A percentile compares a stretch with the other conserved stretches of the same genome.
phyloP scores from a whole-genome alignment of 2,797 vertebrate species.

The Lacerta bilineata region DNA sequence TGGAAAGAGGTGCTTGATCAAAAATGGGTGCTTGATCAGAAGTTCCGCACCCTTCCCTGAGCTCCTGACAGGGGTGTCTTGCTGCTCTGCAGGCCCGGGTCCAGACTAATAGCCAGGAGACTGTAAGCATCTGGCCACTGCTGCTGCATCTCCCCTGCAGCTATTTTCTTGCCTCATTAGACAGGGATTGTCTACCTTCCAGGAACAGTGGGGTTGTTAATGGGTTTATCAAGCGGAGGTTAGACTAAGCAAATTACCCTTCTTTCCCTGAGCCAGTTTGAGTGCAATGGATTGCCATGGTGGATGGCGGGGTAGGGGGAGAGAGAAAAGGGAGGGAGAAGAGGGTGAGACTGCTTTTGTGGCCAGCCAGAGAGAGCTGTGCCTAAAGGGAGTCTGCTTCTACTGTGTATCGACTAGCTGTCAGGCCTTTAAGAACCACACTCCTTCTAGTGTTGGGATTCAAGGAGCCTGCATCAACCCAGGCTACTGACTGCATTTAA shows the following conservation, averaged over 20 bases:
- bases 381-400: constrained; percentile 61
- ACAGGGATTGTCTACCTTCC: constrained; percentile 44
- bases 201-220: constrained; percentile 60
- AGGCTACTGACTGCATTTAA: background rate
- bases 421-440: constrained; percentile 43
- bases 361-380: constrained; percentile 17
- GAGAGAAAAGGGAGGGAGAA: background rate
- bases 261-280: constrained; percentile 39
- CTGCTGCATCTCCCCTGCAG: constrained; percentile 11
- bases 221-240: constrained; percentile 47
- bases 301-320: background rate
- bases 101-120: constrained; percentile 8
- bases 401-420: constrained; percentile 53
- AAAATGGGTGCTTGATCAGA: background rate
- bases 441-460: constrained; percentile 16
- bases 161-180: constrained; percentile 18
- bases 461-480: too few species aligned
- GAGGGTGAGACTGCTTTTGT: background rate
- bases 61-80: background rate
- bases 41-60: background rate
- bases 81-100: background rate
- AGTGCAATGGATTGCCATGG: constrained; percentile 51
- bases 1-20: background rate
- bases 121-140: background rate
- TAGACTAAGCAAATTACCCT: constrained; percentile 52